These are phyloP conservation scores for Terebella lapidaria DNA, from an alignment of 2,888 invertebrate genomes.

Conservation along the genomic window DNA sequence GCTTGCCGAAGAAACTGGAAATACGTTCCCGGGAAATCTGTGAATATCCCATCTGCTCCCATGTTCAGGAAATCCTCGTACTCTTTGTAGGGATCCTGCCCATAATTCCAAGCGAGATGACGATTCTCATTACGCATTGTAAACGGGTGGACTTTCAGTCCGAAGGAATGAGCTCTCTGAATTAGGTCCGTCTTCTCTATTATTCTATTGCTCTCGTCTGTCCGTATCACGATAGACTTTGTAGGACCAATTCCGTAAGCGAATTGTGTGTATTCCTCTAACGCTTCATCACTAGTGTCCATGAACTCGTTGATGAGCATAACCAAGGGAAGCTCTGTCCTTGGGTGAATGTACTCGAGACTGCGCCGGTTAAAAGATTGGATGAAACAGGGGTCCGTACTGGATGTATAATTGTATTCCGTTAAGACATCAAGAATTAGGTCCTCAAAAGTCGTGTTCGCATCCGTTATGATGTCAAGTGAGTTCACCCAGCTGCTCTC, in stretches of 20 bases:
- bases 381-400: conserved; percentile 18
- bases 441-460: conserved; percentile 22
- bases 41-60: conserved; percentile 28
- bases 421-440: conserved; percentile 17
- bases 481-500: conserved; percentile 22
- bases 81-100: conserved; percentile 23
- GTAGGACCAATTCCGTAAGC: conserved; percentile 21
- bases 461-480: conserved; percentile 10
- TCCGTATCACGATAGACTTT: conserved; percentile 2
- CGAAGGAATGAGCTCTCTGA: conserved; percentile 9
- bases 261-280: conserved; percentile 10
- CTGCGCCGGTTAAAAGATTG: conserved; percentile 22
- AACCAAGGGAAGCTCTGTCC: conserved; percentile 17
- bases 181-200: conserved; percentile 14
- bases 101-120: conserved; percentile 24
- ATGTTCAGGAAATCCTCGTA: conserved; percentile 16
- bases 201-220: conserved; percentile 6
- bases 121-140: conserved; percentile 25
- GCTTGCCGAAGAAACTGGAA: conserved; percentile 12
- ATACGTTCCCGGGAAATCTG: conserved; percentile 26
- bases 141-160: conserved; percentile 19
- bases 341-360: conserved; percentile 7
- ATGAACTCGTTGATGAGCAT: conserved; percentile 1
- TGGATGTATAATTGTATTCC: conserved; percentile 13
- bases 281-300: conserved; percentile 6